A percentile compares a stretch with the other conserved stretches of the same genome.
Evolutionary conservation across 2,888 invertebrate species (phyloP).

Genomic region (Vesta saturnalis): DNA sequence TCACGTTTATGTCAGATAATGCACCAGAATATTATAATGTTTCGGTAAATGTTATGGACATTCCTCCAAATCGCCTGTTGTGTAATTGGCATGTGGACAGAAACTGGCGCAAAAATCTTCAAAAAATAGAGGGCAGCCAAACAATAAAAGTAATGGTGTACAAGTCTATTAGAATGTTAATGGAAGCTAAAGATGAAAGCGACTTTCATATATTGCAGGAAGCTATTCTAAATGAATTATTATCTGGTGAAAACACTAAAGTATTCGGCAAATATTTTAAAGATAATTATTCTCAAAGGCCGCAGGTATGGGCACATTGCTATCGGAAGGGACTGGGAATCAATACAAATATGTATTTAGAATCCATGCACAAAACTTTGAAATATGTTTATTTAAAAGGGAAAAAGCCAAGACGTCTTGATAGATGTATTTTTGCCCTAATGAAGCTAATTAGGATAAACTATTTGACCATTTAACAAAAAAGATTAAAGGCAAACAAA

Average conservation of each 20-base stretch:
- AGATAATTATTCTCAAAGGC: constrained; percentile 3
- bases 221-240: background rate
- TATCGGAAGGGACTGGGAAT: constrained; percentile 6
- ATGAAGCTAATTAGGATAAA: constrained; percentile 3
- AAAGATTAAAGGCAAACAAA: constrained; percentile 2
- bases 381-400: constrained; percentile 12
- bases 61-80: constrained; percentile 23
- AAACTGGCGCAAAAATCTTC: constrained; percentile 32
- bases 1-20: constrained; percentile 11
- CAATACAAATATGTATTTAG: constrained; percentile 15
- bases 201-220: constrained; percentile 5
- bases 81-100: constrained; percentile 39
- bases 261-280: constrained; percentile 14
- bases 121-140: constrained; percentile 20
- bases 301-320: background rate
- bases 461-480: background rate
- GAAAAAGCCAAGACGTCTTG: background rate
- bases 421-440: constrained; percentile 5
- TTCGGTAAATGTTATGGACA: constrained; percentile 1
- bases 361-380: constrained; percentile 8
- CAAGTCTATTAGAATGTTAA: background rate
- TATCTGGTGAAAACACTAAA: background rate
- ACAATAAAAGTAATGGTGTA: constrained; percentile 2
- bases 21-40: constrained; percentile 4
- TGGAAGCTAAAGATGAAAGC: background rate